Evolutionary conservation across 1,140 invertebrate genomes (phyloP), one percentile per base, ranked within the genome.

Genomic region (Dufourea novaeangliae): DNA sequence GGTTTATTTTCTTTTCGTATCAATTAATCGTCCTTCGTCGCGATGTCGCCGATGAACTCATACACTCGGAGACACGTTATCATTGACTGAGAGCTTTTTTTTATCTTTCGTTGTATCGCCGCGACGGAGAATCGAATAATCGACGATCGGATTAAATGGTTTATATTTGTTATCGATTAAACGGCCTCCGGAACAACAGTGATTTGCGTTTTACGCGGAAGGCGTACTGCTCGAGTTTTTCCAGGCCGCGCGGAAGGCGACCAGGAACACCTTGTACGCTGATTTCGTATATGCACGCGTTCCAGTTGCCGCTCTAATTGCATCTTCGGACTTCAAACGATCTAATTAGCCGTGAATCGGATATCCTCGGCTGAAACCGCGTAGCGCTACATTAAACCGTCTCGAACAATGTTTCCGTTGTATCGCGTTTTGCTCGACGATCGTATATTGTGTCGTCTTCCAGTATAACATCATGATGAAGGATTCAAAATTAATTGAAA

Each of bases 201-300:
- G 10, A 59, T 76, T 69, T 68, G 73, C 64, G 64, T 76, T 20
- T 14, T 29, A 76, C 54, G 41, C 66, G 73, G 73, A 76, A 76
- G 54, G 67, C n/a, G 20, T 64, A n/a, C 22, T 34, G 17, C 32
- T 6, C 12, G 22, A 39, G 29, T 37, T 75, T 52, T 75, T 39
- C 46, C 61, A 73, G 71, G 62, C 25, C 46, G 25, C n/a, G 32
- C 37, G 56, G 62, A 74, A 56, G 71, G 62, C 37, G 25, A 74
- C 22, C 71, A 66, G 71, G 39, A 41, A 56, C 46, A 66, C 61
- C 71, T 73, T 73, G 46, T 22, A 39, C 14, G 22, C 46, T 34
- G 37, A 74, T 67, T 74, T 54, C n/a, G 37, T 32, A 41, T 32
- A 41, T 29, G 12, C 11, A 29, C 32, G n/a, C 14, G 44, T 27